Conservation (phyloP, 1,140 invertebrate genomes). For the Neoseiulus cucumeris region DNA sequence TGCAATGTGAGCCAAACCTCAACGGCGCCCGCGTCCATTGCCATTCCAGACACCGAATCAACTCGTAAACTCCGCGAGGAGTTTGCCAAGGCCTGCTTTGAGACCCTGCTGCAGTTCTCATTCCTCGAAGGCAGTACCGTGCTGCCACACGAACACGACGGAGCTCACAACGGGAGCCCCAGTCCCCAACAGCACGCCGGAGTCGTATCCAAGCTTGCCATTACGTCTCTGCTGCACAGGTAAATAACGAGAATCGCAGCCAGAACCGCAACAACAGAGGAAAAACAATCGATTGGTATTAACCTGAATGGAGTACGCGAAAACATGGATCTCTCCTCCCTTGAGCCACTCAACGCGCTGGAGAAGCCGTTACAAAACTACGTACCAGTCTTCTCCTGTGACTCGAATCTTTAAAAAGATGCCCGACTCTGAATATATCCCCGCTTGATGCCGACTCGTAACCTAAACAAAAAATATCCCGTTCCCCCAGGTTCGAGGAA, state of each 20-base stretch:
- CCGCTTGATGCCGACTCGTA: no score
- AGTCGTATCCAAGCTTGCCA: conserved; percentile 59
- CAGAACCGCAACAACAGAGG: background rate
- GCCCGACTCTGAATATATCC: no score
- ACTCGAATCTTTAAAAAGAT: no score
- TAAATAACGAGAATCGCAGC: conserved; percentile 14
- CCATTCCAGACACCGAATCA: conserved; percentile 48
- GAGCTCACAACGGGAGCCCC: conserved; percentile 21
- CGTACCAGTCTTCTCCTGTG: no score
- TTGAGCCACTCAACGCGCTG: no score
- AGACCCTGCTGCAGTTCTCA: conserved; percentile 83
- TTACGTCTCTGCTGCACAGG: conserved; percentile 50
- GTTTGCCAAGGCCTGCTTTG: conserved; percentile 87
- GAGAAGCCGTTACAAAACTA: no score
- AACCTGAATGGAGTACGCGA: background rate
- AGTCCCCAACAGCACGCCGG: conserved; percentile 21
- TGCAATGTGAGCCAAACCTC: no score
- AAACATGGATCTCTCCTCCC: no score
- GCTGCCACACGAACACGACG: conserved; percentile 24
- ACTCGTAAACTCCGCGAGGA: conserved; percentile 69
- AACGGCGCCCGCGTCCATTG: no score
- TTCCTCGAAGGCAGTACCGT: conserved; percentile 25
- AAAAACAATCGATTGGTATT: no score
- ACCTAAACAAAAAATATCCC: no score
- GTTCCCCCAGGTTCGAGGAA: conserved; percentile 64